Percentiles rank a stretch among this genome's conserved stretches.
phyloP scores from a whole-genome alignment of 2,797 vertebrate species.

The Cephalopachus bancanus region DNA sequence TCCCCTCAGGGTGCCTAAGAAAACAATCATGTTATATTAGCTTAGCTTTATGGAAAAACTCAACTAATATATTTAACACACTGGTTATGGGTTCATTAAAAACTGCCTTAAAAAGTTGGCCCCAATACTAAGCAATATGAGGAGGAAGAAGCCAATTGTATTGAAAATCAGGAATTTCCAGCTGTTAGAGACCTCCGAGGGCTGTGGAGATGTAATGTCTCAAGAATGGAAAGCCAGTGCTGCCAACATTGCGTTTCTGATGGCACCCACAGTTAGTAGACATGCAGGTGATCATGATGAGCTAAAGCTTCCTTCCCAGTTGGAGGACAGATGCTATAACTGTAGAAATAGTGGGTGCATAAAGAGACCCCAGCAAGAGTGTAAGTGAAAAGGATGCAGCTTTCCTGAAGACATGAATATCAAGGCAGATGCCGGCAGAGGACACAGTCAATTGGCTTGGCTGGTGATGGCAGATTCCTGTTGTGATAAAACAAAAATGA shows the following conservation, averaged over 20 bases:
- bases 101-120: slow-evolving; percentile 79
- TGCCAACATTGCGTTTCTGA: slow-evolving; percentile 72
- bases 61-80: slow-evolving; percentile 83
- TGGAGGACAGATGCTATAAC: slow-evolving; percentile 70
- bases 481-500: slow-evolving; percentile 81
- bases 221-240: slow-evolving; percentile 73
- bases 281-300: slow-evolving; percentile 68
- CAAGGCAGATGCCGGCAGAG: slow-evolving; percentile 56
- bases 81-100: slow-evolving; percentile 86
- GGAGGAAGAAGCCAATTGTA: slow-evolving; percentile 82
- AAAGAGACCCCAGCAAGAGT: slow-evolving; percentile 71
- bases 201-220: slow-evolving; percentile 70
- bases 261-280: slow-evolving; percentile 67
- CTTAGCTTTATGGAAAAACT: slow-evolving; percentile 85
- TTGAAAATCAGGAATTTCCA: slow-evolving; percentile 80
- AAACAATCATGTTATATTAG: slow-evolving; percentile 84
- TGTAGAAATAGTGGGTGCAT: slow-evolving; percentile 63
- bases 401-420: slow-evolving; percentile 57
- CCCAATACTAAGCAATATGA: slow-evolving; percentile 76
- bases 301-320: slow-evolving; percentile 68
- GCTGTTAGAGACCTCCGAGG: slow-evolving; percentile 82
- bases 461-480: slow-evolving; percentile 75
- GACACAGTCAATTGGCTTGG: slow-evolving; percentile 80
- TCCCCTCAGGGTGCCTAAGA: slow-evolving; percentile 76
- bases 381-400: slow-evolving; percentile 40